Percentiles rank a stretch among this genome's conserved stretches.
Evolutionary conservation across 2,888 invertebrate genomes (phyloP).

Genomic region (Podabrus alpinus): DNA sequence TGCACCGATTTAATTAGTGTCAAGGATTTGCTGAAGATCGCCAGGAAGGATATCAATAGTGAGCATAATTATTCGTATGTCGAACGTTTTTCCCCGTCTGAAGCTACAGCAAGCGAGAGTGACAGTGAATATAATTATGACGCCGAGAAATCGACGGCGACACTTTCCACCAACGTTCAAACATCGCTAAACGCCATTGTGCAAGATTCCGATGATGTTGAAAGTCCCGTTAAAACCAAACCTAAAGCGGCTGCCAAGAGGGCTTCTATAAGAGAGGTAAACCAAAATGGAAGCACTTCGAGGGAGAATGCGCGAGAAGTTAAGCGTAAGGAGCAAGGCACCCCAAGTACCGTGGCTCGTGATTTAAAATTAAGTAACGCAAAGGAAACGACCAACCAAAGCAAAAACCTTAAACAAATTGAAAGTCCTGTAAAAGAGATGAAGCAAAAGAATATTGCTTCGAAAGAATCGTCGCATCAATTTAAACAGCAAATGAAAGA

Average conservation of each 20-base stretch:
- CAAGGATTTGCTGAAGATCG: not conserved
- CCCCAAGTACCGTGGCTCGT: not conserved
- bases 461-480: not conserved
- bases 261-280: not conserved
- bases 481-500: not conserved
- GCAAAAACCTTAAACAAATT: not conserved
- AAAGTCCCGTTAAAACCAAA: not conserved
- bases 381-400: not conserved
- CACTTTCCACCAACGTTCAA: not conserved
- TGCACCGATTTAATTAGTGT: not conserved
- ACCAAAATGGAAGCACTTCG: not conserved
- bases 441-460: not conserved
- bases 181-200: not conserved
- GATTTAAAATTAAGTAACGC: not conserved
- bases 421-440: not conserved
- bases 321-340: not conserved
- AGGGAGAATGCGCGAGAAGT: not conserved
- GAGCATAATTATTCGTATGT: conserved; percentile 4
- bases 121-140: not conserved
- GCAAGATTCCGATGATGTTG: not conserved
- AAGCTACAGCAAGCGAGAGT: not conserved
- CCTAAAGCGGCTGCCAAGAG: not conserved
- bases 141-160: not conserved
- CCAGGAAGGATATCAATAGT: not conserved
- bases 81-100: not conserved